phyloP scores from a whole-genome alignment of 2,797 vertebrate genomes.

The Coregonus ussuriensis region DNA sequence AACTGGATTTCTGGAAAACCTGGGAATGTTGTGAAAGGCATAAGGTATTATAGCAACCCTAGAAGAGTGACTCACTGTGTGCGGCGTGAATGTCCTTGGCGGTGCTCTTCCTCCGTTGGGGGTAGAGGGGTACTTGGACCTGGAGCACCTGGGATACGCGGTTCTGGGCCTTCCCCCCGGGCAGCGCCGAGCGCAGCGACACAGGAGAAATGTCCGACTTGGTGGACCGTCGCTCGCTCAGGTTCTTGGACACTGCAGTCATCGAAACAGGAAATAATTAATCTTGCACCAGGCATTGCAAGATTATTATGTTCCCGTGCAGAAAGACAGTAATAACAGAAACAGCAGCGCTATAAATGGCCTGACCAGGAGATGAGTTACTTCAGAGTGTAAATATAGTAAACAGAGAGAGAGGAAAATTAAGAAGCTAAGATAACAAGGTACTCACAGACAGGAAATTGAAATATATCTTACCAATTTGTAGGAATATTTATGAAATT shows the following conservation, averaged over 20 bases:
- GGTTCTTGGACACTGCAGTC: slow-evolving; percentile 88
- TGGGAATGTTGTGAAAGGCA: too few relatives aligned
- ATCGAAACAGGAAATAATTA: slow-evolving; percentile 15
- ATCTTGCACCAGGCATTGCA: background rate
- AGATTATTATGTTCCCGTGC: background rate
- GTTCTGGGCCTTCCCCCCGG: slow-evolving; percentile 83
- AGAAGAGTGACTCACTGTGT: slow-evolving; percentile 74
- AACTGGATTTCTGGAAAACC: too few relatives aligned
- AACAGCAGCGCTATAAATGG: background rate
- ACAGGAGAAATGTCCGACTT: slow-evolving; percentile 93
- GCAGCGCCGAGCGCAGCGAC: slow-evolving; percentile 83
- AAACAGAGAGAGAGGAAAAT: background rate
- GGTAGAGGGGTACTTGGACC: slow-evolving; percentile 89
- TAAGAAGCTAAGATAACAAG: background rate
- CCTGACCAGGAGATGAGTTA: background rate
- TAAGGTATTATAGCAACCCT: too few relatives aligned
- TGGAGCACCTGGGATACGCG: slow-evolving; percentile 93
- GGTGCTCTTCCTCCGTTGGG: slow-evolving; percentile 86
- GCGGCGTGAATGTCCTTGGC: slow-evolving; percentile 79
- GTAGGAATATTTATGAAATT: too few relatives aligned
- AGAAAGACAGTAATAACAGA: background rate
- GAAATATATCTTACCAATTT: too few relatives aligned
- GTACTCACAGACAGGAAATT: background rate
- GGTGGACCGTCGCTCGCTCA: slow-evolving; percentile 85
- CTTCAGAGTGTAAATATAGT: background rate